Percentiles rank a stretch among this genome's conserved stretches.
phyloP scores from a whole-genome alignment of 2,797 vertebrate genomes.

The Lepus townsendii region DNA sequence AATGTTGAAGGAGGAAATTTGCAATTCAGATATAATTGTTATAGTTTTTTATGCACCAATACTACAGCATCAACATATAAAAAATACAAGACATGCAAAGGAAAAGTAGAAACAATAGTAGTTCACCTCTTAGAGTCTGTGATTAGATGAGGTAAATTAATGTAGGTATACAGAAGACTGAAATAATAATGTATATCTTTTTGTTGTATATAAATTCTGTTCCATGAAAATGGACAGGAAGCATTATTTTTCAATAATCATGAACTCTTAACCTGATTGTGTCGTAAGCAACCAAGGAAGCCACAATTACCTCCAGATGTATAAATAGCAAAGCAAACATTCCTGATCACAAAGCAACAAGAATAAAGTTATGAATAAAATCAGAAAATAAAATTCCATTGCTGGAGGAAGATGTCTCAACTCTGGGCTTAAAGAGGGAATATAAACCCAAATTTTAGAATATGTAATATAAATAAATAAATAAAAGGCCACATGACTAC shows the following conservation, averaged over 20 bases:
- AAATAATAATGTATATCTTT: slow-evolving; percentile 45
- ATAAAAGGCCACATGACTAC: background rate
- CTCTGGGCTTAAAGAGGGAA: background rate
- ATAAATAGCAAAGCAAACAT: slow-evolving; percentile 14
- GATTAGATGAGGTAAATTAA: slow-evolving; percentile 32
- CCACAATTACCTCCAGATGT: background rate
- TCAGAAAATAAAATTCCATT: slow-evolving; percentile 27
- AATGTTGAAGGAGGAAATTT: slow-evolving; percentile 50
- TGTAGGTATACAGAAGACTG: background rate
- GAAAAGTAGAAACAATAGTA: slow-evolving; percentile 50
- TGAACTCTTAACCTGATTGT: background rate
- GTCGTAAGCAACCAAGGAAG: background rate
- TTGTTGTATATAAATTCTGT: slow-evolving; percentile 16
- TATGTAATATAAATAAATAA: background rate
- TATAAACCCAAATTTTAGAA: slow-evolving; percentile 33
- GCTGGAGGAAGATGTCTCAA: slow-evolving; percentile 29
- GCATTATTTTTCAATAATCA: slow-evolving; percentile 43
- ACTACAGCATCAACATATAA: background rate
- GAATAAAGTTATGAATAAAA: slow-evolving; percentile 39
- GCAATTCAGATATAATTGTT: slow-evolving; percentile 19
- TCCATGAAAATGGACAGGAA: slow-evolving; percentile 37
- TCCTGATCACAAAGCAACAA: slow-evolving; percentile 9
- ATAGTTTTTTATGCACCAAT: slow-evolving; percentile 47
- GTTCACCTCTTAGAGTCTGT: slow-evolving; percentile 13
- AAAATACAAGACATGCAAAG: slow-evolving; percentile 12